Base-by-base conservation (phyloP, 2,888 invertebrate species). In the Cryptus viduatorius region DNA sequence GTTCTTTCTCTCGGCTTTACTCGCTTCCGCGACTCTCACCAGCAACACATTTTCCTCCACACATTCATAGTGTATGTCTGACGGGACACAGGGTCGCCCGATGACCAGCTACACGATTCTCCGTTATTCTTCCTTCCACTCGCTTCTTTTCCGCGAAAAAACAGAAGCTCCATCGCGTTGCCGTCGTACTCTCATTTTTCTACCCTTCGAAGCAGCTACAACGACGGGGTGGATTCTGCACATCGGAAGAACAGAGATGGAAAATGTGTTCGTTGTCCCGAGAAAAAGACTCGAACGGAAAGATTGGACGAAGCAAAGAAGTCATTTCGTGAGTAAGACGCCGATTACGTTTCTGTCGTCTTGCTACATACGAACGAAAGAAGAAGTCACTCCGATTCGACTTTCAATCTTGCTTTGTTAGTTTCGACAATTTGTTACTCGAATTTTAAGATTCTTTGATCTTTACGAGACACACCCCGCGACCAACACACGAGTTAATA, bases 1-100 rank as follows among this genome's bases (percentile, higher is more conserved):
- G 73, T 82, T 82, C 64, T 50, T 61, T 31, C 31, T 29, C 53
- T 46, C 37, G 72, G 71, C 73, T 79, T 78, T 72, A 29, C 71
- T 68, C 68, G 67, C 65, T 75, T 72, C 75, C 59, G 16, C 67
- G 19, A 75, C 64, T 64, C 75, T 14, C 48, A 48, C 73, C 61
- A n/a, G 4, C 37, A 3, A n/a, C 44, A 42, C 59, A 14, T 56
- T 71, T 46, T 24, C 16, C n/a, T 29, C 3, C 31, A 44, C 48
- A 75, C 48, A n/a, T 8, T n/a, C 8, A 48, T 44, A n/a, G 29
- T 46, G 46, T 61, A 48, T 59, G 71, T 44, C 44, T 19, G 24
- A 44, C 48, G 64, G 8, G 24, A 44, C 59, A 14, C 24, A 37
- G 42, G 24, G 61, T 24, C 19, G 42, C n/a, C 42, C 56, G n/a